Evolutionary conservation across 2,113 vertebrate genomes (phyloP), one percentile per base, ranked within the genome.

Genomic region (Thomomys bottae): DNA sequence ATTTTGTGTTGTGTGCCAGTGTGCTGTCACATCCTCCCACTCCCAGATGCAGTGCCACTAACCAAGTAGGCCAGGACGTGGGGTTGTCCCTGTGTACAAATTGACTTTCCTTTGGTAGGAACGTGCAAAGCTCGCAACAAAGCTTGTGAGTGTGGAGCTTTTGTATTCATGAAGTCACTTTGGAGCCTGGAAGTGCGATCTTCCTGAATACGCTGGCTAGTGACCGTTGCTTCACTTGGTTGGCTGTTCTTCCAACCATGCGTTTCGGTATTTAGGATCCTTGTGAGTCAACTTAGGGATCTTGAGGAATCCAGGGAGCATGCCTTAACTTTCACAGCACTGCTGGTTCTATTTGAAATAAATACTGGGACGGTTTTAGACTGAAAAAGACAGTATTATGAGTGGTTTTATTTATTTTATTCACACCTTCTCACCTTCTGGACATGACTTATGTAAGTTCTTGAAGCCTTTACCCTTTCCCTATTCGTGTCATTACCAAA

Each of bases 311-410:
- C 30, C 6, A 82, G 6, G 34, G 2, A 76, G 26, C 6, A 26
- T 57, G 61, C 10, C 9, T 88, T 71, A 59, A 36, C 11, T 84
- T 92, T 93, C 28, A 23, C 5, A 8, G 28, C 57, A 11, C 68
- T 76, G 4, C 59, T 95, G 24, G 21, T 71, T 81, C 34, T 93
- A 12, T 84, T 77, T 72, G n/a, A 91, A 84, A 68, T 59, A 83
- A 79, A 45, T 83, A 79, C 6, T 68, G 11, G 57, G 66, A 61
- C 5, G 54, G 30, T 87, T 87, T 67, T 77, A 91, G 57, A 73
- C 30, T 80, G 15, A 17, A 54, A 54, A 54, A 30, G 8, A 18
- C 70, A 36, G 11, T 78, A 73, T 88, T 57, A 5, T n/a, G 2
- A 6, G 3, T 38, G 54, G 5, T 91, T 82, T 84, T 68, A 30